Conservation (phyloP, 1,140 invertebrate species). For the Pygmarrhopalites habei region DNA sequence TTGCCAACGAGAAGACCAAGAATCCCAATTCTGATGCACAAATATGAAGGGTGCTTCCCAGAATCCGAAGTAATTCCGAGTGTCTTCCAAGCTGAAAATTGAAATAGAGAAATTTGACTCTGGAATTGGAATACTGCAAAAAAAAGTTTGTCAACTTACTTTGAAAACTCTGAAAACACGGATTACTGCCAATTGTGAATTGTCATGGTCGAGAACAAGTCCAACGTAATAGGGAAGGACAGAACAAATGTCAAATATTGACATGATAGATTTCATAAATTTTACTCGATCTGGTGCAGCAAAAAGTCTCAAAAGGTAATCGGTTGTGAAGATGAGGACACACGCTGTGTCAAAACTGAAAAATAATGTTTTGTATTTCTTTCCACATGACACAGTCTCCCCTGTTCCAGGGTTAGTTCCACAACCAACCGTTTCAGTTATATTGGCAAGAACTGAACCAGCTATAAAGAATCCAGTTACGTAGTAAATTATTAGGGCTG, state of each 20-base stretch:
- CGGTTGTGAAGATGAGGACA: slow-evolving; percentile 99
- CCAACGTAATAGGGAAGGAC: slow-evolving; percentile 99
- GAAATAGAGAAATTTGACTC: no score
- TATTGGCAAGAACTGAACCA: no score
- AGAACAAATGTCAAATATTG: slow-evolving; percentile 98
- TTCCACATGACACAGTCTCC: slow-evolving; percentile 85
- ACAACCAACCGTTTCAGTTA: no score
- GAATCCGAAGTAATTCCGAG: no score
- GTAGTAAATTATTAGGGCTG: slow-evolving; percentile 98
- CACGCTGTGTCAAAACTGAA: slow-evolving; percentile 99
- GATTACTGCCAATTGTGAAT: slow-evolving; percentile 97
- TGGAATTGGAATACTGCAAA: no score
- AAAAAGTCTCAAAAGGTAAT: slow-evolving; percentile 92
- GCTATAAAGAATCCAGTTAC: slow-evolving; percentile 99
- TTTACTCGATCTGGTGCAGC: slow-evolving; percentile 96
- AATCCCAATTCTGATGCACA: no score
- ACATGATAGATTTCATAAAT: slow-evolving; percentile 96
- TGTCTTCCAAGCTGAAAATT: no score
- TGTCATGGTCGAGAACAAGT: slow-evolving; percentile 83
- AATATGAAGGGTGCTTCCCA: no score
- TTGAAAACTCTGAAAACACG: slow-evolving; percentile 99
- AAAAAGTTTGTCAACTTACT: no score
- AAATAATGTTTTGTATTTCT: slow-evolving; percentile 94
- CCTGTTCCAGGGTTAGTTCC: slow-evolving; percentile 76
- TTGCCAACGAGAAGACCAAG: no score